These are phyloP conservation scores for Myoxocephalus aenaeus DNA, from an alignment of 2,797 vertebrate species.

Conservation along the genomic window DNA sequence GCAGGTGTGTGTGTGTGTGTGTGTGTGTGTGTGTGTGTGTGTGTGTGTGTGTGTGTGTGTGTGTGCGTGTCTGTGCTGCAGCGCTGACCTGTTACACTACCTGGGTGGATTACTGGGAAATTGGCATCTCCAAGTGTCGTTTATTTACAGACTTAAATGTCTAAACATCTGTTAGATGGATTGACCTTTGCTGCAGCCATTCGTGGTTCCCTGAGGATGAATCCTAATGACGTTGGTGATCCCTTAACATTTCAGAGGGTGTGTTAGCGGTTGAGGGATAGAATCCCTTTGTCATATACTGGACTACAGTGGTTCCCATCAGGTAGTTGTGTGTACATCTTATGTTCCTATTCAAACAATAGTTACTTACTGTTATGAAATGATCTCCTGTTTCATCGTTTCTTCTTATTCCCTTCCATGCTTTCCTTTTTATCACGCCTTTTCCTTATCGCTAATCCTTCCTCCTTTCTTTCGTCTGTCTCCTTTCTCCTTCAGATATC, in stretches of 20 bases:
- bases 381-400: constrained; percentile 40
- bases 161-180: not conserved
- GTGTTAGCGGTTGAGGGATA: constrained; percentile 20
- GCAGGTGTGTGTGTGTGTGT: constrained; percentile 7
- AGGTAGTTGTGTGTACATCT: constrained; percentile 7
- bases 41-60: constrained; percentile 13
- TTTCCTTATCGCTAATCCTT: constrained; percentile 10
- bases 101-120: constrained; percentile 19
- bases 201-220: not conserved
- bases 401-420: not conserved
- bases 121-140: not conserved
- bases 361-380: constrained; percentile 38
- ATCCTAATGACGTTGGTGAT: not conserved
- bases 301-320: constrained; percentile 23
- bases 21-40: constrained; percentile 6
- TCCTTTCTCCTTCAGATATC: constrained; percentile 46
- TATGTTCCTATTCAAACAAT: constrained; percentile 24
- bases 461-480: not conserved
- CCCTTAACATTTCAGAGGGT: constrained; percentile 2
- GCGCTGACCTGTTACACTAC: constrained; percentile 38
- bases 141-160: not conserved
- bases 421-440: not conserved
- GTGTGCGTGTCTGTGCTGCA: not conserved
- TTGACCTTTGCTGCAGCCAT: not conserved
- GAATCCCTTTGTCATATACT: constrained; percentile 4